phyloP scores from a whole-genome alignment of 1,140 invertebrate genomes.

The Tetramorium simillimum region DNA sequence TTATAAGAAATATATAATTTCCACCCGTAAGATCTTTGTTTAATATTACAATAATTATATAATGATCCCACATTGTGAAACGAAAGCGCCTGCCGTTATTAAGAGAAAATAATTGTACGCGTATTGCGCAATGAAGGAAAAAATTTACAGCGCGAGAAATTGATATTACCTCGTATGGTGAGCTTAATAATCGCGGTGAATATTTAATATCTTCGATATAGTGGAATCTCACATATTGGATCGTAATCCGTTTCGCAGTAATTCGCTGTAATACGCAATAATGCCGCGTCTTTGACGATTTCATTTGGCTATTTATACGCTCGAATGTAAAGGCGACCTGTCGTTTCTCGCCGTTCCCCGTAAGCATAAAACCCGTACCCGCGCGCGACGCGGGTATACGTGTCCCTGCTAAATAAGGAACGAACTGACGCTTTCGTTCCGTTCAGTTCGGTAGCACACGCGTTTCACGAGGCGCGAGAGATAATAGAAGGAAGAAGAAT shows the following conservation, averaged over 20 bases:
- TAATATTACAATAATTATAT: not conserved
- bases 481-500: not conserved
- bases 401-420: conserved; percentile 37
- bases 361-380: conserved; percentile 2
- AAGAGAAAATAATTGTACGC: not conserved
- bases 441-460: not conserved
- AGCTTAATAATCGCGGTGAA: not conserved
- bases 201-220: not conserved
- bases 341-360: not conserved
- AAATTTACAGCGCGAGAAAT: not conserved
- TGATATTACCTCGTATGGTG: not conserved
- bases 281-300: not conserved
- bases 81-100: not conserved
- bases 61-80: not conserved
- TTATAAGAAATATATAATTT: not conserved
- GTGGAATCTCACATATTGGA: not conserved
- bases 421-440: conserved; percentile 22
- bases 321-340: conserved; percentile 13
- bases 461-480: not conserved
- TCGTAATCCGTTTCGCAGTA: not conserved
- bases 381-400: conserved; percentile 3
- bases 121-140: not conserved
- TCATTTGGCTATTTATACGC: conserved; percentile 8
- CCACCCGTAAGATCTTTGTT: not conserved
- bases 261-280: not conserved